Evolutionary conservation across 2,888 invertebrate species (phyloP).

Genomic region (Malacosoma neustria): DNA sequence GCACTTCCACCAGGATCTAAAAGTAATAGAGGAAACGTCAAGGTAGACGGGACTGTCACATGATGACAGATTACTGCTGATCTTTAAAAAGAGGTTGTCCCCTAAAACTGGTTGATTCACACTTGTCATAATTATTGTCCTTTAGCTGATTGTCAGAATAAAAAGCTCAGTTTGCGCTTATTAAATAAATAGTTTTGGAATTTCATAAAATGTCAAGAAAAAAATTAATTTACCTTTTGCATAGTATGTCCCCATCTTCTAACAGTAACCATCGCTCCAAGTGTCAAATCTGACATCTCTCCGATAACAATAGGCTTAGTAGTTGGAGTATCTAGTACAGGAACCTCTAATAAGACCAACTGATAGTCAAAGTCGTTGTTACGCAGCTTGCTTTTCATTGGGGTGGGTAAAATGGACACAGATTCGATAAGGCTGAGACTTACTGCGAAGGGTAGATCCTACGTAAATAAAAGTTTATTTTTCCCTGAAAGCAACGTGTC

Average conservation of each 20-base stretch:
- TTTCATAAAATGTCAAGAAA: no score
- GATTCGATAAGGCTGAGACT: slow-evolving; percentile 28
- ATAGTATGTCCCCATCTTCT: slow-evolving; percentile 56
- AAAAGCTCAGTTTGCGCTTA: no score
- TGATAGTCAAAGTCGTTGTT: slow-evolving; percentile 57
- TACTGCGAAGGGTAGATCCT: slow-evolving; percentile 39
- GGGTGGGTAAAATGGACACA: slow-evolving; percentile 59
- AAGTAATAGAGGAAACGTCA: no score
- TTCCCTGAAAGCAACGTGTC: slow-evolving; percentile 28
- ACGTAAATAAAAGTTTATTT: slow-evolving; percentile 36
- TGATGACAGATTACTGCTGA: no score
- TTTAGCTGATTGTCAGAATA: no score
- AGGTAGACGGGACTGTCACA: no score
- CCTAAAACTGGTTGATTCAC: no score
- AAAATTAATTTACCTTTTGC: slow-evolving; percentile 28
- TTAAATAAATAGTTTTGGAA: no score
- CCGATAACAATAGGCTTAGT: slow-evolving; percentile 53
- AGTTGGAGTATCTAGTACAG: slow-evolving; percentile 34
- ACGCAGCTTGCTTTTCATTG: slow-evolving; percentile 17
- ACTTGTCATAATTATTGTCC: no score
- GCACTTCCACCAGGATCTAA: no score
- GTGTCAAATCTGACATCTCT: slow-evolving; percentile 23
- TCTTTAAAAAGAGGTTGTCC: no score
- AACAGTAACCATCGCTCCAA: slow-evolving; percentile 32
- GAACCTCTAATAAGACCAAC: slow-evolving; percentile 41